These are phyloP conservation scores for Trissolcus japonicus DNA, from an alignment of 2,888 invertebrate species.

Conservation along the genomic window DNA sequence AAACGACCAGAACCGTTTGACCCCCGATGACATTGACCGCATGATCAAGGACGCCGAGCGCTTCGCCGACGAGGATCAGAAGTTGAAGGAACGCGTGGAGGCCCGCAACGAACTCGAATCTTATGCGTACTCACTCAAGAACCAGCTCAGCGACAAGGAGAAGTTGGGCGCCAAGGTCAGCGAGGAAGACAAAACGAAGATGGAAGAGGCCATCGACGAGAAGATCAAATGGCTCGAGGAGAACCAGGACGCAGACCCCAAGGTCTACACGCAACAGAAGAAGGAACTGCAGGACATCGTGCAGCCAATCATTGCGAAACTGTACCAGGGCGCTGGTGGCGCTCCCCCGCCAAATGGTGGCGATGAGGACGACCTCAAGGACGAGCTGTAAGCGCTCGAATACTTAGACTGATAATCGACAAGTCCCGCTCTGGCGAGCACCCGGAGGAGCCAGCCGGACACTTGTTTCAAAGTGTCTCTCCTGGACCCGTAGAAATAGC, in stretches of 20 bases:
- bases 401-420: conserved; percentile 67
- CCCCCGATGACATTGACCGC: conserved; percentile 98
- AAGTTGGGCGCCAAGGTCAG: conserved; percentile 94
- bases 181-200: conserved; percentile 93
- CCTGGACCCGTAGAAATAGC: too few relatives aligned
- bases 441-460: conserved; percentile 59
- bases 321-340: conserved; percentile 91
- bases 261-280: conserved; percentile 96
- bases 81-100: conserved; percentile 95
- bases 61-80: conserved; percentile 99
- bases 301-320: conserved; percentile 89
- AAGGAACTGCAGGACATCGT: conserved; percentile 96
- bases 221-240: conserved; percentile 98
- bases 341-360: conserved; percentile 84
- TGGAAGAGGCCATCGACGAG: conserved; percentile 97
- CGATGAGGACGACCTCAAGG: conserved; percentile 87
- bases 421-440: conserved; percentile 61
- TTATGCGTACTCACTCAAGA: conserved; percentile 98
- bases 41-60: conserved; percentile 99
- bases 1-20: conserved; percentile 97
- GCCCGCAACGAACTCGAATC: conserved; percentile 97
- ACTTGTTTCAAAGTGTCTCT: conserved; percentile 18
- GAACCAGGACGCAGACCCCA: conserved; percentile 93
- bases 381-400: conserved; percentile 83
- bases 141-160: conserved; percentile 96